These are phyloP conservation scores for Cosmopolites sordidus DNA, from an alignment of 2,888 invertebrate species.

Conservation along the genomic window DNA sequence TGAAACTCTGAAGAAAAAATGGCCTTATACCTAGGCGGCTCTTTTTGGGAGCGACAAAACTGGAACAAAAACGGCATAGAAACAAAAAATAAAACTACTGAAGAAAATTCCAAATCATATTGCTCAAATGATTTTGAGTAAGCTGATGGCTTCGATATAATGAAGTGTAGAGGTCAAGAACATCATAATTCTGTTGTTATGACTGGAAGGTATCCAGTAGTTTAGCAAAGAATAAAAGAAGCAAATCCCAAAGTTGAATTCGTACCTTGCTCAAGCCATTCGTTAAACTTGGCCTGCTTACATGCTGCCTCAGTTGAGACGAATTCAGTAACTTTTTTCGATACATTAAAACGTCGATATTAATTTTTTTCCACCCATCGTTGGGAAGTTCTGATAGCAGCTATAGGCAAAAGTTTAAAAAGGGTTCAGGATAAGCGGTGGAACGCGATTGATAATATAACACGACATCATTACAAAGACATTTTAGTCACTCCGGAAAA, in stretches of 20 bases:
- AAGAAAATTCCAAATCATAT: no score
- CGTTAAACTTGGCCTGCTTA: conserved; percentile 27
- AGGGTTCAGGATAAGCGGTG: conserved; percentile 16
- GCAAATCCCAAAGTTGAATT: conserved; percentile 28
- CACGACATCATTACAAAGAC: conserved; percentile 16
- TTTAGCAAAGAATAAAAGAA: conserved; percentile 25
- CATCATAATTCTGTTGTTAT: conserved; percentile 33
- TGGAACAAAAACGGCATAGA: no score
- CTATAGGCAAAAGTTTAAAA: conserved; percentile 30
- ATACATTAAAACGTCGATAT: conserved; percentile 25
- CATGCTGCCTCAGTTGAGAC: conserved; percentile 28
- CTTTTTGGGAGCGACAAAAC: no score
- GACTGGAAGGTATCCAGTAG: conserved; percentile 24
- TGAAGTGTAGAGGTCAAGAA: conserved; percentile 33
- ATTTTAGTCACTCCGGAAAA: conserved; percentile 20
- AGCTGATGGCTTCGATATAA: conserved; percentile 30
- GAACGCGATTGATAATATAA: conserved; percentile 14
- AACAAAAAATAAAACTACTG: no score
- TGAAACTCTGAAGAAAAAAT: no score
- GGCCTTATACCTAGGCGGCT: no score
- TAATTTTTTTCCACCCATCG: conserved; percentile 28
- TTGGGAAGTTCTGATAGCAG: conserved; percentile 27
- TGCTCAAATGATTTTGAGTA: conserved; percentile 31
- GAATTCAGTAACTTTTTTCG: conserved; percentile 22
- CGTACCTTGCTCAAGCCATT: conserved; percentile 20